Base-by-base conservation (phyloP, 2,797 vertebrate species). In the Gymnopithys bicolor region DNA sequence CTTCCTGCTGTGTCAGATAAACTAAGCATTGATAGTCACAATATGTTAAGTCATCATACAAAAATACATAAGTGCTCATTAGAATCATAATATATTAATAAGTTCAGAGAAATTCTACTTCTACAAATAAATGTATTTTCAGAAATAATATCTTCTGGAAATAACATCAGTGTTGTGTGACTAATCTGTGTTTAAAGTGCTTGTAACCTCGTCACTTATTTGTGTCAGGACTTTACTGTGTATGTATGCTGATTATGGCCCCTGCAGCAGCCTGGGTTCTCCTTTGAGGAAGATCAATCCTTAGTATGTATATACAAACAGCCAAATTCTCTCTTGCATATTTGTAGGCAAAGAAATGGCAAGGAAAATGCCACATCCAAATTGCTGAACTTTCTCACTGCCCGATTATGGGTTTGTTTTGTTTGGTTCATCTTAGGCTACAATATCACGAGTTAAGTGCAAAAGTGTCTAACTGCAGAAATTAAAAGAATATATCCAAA, bases 1-100 rank as follows among this genome's bases (percentile, higher is more conserved):
- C 93, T 96, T 96, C 94, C 96, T 88, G 25, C 70, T 81, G 5
- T 24, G 4, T 32, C 32, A 25, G n/a, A 70, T 64, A 24, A 62
- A 60, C 37, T 49, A 25, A 77, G 41, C 21, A 52, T 41, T 62
- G 37, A 51, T n/a, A 64, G 17, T 13, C 32, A 63, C 48, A 58
- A 28, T 27, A n/a, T 25, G 19, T 35, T 70, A 80, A 68, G 4
- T 30, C 7, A 24, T 60, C 35, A 41, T 19, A 28, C 13, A 76
- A 63, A 77, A 85, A 78, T 23, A 23, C 19, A 25, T 23, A 48
- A 76, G 33, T 16, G 22, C 19, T 80, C 10, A 30, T n/a, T 10
- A 16, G 11, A 39, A 35, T 46, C 28, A 19, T 17, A 69, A 5
- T 13, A 28, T 15, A 13, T 13, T 7, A 55, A 19, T 51, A 37